A percentile compares a stretch with the other conserved stretches of the same genome.
phyloP scores from a whole-genome alignment of 2,888 invertebrate species.

The Drosophila recens region DNA sequence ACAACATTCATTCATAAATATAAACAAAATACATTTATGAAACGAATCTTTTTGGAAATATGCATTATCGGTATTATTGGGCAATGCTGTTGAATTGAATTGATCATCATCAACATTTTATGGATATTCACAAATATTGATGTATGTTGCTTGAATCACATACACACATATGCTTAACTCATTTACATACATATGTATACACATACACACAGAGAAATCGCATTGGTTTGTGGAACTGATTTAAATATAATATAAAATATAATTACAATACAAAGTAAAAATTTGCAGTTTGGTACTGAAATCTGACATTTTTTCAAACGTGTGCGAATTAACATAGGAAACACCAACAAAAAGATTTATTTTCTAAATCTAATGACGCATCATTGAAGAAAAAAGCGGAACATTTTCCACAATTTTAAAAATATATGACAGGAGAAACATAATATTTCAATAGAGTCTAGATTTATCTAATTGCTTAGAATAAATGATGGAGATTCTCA shows the following conservation, averaged over 20 bases:
- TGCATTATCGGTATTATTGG: not conserved
- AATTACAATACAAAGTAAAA: not conserved
- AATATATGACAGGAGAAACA: not conserved
- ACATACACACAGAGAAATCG: not conserved
- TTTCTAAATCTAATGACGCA: no score
- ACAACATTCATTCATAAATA: conserved; percentile 20
- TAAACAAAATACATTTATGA: conserved; percentile 1
- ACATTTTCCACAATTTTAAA: no score
- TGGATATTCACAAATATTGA: not conserved
- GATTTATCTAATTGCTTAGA: not conserved
- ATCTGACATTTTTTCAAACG: not conserved
- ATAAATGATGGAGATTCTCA: not conserved
- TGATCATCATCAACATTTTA: not conserved
- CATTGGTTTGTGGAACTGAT: not conserved
- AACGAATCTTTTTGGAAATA: not conserved
- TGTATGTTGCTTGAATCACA: not conserved
- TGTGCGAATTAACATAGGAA: not conserved
- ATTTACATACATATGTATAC: not conserved
- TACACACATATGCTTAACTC: not conserved
- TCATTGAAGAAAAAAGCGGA: no score
- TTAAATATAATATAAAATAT: not conserved
- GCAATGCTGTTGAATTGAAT: not conserved
- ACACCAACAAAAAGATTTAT: not conserved
- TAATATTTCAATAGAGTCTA: not conserved
- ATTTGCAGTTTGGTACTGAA: not conserved